phyloP scores from a whole-genome alignment of 2,113 vertebrate genomes.

The Peucedramus taeniatus region DNA sequence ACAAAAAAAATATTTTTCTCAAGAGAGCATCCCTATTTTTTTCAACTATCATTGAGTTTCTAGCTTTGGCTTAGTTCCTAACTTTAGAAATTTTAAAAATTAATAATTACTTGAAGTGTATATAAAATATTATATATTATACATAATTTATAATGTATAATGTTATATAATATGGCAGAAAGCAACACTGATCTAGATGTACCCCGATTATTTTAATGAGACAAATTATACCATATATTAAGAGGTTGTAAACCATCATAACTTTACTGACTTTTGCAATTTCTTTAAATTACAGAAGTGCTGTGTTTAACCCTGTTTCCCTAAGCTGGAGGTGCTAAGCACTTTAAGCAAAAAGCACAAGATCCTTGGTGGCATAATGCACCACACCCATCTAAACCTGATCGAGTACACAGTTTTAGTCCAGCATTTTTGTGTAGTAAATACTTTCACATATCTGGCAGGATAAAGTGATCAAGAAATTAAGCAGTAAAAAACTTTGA shows the following conservation, averaged over 20 bases:
- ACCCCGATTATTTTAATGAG: rapidly evolving
- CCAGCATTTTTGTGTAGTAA: background rate
- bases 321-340: background rate
- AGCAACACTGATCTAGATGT: background rate
- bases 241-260: background rate
- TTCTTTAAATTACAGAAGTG: background rate
- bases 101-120: background rate
- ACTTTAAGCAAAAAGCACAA: background rate
- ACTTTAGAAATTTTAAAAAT: rapidly evolving
- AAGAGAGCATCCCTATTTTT: background rate
- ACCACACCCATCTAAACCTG: background rate
- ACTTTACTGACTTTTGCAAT: background rate
- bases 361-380: background rate
- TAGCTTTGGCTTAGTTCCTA: background rate
- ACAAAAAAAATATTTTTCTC: background rate
- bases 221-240: background rate
- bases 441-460: background rate
- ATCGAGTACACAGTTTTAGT: background rate
- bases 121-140: background rate
- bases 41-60: background rate
- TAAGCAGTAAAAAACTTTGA: background rate
- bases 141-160: background rate
- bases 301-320: background rate
- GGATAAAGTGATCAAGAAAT: background rate
- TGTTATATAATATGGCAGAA: background rate